Base-by-base conservation (phyloP, 1,140 invertebrate species). In the Trichoplusia ni region DNA sequence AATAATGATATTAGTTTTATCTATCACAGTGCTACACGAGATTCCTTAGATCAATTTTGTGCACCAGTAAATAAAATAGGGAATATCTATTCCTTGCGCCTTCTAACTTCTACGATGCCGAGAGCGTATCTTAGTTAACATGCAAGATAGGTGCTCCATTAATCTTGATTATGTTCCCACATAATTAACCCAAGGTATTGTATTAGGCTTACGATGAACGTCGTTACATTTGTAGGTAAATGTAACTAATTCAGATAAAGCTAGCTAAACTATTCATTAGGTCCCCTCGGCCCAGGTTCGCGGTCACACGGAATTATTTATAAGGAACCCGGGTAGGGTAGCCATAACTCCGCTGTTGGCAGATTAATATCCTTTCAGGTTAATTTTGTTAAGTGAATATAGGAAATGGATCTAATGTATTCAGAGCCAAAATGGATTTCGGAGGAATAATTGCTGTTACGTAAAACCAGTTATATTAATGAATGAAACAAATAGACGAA, bases 251-350 rank as follows among this genome's bases (percentile, higher is more conserved):
- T 23, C 53, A 59, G 35, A 62, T 65, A 69, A 66, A 67, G 56
- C 63, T 47, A 33, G 35, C 63, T 59, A 67, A 67, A 67, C 67
- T 64, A 73, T 73, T 70, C 71, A 73, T 69, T 67, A 58, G 46
- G 38, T 42, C 42, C 67, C 61, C 49, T 33, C 63, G 27, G 37
- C 35, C 35, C 29, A 25, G 60, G 33, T 44, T 40, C 61, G 38
- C 31, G 49, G 68, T 63, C 44, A 63, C 38, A 13, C 19, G 23
- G 70, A 70, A 75, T 75, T 70, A 75, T 72, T 75, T 72, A 75
- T 72, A 65, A 76, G 65, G 61, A 35, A 29, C 3, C 25, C 9
- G 21, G 38, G 19, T 42, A 67, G 66, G 66, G 69, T 29, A 53
- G 58, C 31, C 29, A 58, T 38, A 31, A 49, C 56, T 61, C 38